Conservation (phyloP, 2,888 invertebrate species). For the Drosophila fulvimacula region DNA sequence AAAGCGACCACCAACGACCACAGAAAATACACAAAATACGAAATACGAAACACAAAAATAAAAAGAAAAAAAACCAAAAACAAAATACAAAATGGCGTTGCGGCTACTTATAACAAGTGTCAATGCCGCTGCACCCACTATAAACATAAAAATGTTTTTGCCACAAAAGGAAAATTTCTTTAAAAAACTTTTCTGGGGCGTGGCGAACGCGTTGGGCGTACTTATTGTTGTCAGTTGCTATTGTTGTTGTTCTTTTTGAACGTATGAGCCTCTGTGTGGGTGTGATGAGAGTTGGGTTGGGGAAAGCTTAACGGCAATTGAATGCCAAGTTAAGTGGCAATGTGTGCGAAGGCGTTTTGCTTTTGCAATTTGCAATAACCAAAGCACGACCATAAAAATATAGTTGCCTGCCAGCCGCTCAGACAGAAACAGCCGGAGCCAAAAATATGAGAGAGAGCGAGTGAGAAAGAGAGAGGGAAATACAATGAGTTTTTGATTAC, state of each 20-base stretch:
- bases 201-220: conserved; percentile 63
- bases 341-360: conserved; percentile 77
- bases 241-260: conserved; percentile 37
- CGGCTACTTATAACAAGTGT: conserved; percentile 74
- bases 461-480: no score
- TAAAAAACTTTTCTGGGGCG: conserved; percentile 66
- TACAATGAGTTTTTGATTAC: conserved; percentile 80
- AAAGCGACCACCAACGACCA: conserved; percentile 57
- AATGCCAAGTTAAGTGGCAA: conserved; percentile 77
- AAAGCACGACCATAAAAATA: conserved; percentile 76
- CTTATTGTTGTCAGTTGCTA: conserved; percentile 54
- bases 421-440: conserved; percentile 12
- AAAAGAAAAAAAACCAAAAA: conserved; percentile 12
- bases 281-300: conserved; percentile 2
- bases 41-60: conserved; percentile 19
- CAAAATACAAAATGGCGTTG: conserved; percentile 53
- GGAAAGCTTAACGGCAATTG: conserved; percentile 72
- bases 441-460: conserved; percentile 16
- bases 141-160: conserved; percentile 68
- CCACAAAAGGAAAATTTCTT: conserved; percentile 57
- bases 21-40: conserved; percentile 45
- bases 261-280: conserved; percentile 14
- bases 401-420: conserved; percentile 61
- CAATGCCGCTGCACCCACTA: conserved; percentile 65
- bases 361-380: conserved; percentile 80